phyloP scores from a whole-genome alignment of 2,888 invertebrate species.

The Nemapogon koenigi region DNA sequence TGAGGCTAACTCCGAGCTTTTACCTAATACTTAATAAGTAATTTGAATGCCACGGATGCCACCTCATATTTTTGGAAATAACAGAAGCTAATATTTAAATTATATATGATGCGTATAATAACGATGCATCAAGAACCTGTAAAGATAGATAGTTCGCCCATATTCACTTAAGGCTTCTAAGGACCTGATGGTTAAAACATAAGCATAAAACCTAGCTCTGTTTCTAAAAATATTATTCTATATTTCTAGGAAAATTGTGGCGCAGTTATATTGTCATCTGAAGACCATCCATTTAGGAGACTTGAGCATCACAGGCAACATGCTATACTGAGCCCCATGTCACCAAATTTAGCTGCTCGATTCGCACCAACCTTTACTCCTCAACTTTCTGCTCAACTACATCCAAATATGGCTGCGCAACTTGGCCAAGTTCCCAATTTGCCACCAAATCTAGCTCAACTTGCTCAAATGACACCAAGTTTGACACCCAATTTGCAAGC shows the following conservation, averaged over 20 bases:
- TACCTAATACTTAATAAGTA: too few species aligned
- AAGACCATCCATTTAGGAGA: conserved; percentile 79
- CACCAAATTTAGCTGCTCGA: conserved; percentile 61
- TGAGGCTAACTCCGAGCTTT: too few species aligned
- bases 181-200: too few species aligned
- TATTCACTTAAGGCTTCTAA: too few species aligned
- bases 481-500: conserved; percentile 51
- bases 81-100: too few species aligned
- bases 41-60: too few species aligned
- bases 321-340: conserved; percentile 71
- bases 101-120: too few species aligned
- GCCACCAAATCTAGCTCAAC: conserved; percentile 50
- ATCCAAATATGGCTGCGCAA: conserved; percentile 56
- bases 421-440: conserved; percentile 51
- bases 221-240: too few species aligned
- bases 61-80: too few species aligned
- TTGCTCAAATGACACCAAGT: conserved; percentile 55
- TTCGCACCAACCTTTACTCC: conserved; percentile 64
- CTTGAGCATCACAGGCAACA: conserved; percentile 89
- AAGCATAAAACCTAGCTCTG: too few species aligned
- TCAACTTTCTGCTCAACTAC: conserved; percentile 50
- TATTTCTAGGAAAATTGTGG: conserved; percentile 78
- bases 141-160: too few species aligned
- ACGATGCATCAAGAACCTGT: too few species aligned
- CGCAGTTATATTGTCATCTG: conserved; percentile 75